A percentile compares a stretch with the other conserved stretches of the same genome.
Conservation (phyloP, 2,797 vertebrate species). For the Bovichtus diacanthus region DNA sequence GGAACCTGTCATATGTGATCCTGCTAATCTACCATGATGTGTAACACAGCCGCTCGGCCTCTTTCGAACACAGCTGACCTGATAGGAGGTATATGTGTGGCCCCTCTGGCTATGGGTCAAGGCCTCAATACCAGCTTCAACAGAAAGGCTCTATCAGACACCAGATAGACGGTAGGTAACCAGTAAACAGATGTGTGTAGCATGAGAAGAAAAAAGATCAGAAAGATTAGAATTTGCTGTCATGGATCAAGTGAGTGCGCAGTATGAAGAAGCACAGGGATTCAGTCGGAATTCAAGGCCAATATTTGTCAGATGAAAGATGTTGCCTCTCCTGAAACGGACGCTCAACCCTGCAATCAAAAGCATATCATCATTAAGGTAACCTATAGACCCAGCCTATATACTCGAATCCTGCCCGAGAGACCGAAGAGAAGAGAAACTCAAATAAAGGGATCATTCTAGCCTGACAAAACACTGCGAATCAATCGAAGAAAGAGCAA, state of each 20-base stretch:
- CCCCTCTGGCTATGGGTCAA: conserved; percentile 29
- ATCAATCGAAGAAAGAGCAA: conserved; percentile 69
- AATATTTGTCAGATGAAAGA: conserved; percentile 12
- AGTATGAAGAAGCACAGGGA: not conserved
- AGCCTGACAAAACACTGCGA: conserved; percentile 52
- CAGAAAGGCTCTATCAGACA: not conserved
- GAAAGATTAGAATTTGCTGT: not conserved
- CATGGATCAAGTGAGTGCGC: not conserved
- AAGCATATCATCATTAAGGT: conserved; percentile 39
- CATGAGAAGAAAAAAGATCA: not conserved
- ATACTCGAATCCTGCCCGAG: conserved; percentile 1
- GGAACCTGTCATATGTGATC: conserved; percentile 65
- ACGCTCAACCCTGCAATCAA: conserved; percentile 37
- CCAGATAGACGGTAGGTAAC: not conserved
- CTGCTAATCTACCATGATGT: conserved; percentile 62
- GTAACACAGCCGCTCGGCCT: conserved; percentile 56
- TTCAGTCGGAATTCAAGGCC: not conserved
- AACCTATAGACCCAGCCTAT: conserved; percentile 18
- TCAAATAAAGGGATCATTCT: conserved; percentile 49
- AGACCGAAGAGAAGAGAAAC: conserved; percentile 36
- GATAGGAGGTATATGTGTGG: conserved; percentile 24
- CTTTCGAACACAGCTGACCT: conserved; percentile 49
- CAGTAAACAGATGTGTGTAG: conserved; percentile 19
- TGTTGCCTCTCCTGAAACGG: conserved; percentile 17
- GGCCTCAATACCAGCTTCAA: not conserved